Base-by-base conservation (phyloP, 2,888 invertebrate species). In the Macrophya alboannulata region DNA sequence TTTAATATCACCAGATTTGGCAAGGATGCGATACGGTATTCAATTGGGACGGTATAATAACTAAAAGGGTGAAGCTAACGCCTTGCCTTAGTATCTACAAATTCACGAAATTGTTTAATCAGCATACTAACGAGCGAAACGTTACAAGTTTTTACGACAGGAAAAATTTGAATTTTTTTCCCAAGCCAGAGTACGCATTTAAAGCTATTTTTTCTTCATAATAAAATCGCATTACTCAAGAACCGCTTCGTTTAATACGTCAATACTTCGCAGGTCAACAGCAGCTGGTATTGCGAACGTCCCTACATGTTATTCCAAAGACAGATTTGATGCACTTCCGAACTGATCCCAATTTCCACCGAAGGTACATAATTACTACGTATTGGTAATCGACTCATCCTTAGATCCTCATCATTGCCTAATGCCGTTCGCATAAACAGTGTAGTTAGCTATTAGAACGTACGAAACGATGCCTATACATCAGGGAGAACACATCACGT, bases 1-100 rank as follows among this genome's bases (percentile, higher is more conserved):
- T 90, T 90, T 90, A 90, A 90, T 90, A 90, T 89, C 87, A 77
- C 74, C 85, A 83, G 87, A 87, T 84, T 84, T 84, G 25, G 37
- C 43, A 31, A 31, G n/a, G 76, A 15, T 40, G 48, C 45, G 43
- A 68, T 15, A 62, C 25, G 62, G 40, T 68, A n/a, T 68, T 31
- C 31, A 31, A 31, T 31, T 37, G 65, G 37, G 45, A 48, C 68
- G 43, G 48, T 71, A 45, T 72, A 72, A 45, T 72, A 72, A 84
- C 72, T 77, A 9, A 77, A 55, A 77, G 55, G 21, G 43, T 40
- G n/a, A 72, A 15, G n/a, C 51, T n/a, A 37, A 37, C 62, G 40
- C 25, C 37, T 9, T 12, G 51, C 37, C 51, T 37, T n/a, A 55
- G 51, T 68, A 4, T 82, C 31, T 40, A 15, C 48, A 15, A 48